A percentile compares a stretch with the other conserved stretches of the same genome.
These are phyloP conservation scores for Lampropteryx suffumata DNA, from an alignment of 2,888 invertebrate species.

Conservation along the genomic window DNA sequence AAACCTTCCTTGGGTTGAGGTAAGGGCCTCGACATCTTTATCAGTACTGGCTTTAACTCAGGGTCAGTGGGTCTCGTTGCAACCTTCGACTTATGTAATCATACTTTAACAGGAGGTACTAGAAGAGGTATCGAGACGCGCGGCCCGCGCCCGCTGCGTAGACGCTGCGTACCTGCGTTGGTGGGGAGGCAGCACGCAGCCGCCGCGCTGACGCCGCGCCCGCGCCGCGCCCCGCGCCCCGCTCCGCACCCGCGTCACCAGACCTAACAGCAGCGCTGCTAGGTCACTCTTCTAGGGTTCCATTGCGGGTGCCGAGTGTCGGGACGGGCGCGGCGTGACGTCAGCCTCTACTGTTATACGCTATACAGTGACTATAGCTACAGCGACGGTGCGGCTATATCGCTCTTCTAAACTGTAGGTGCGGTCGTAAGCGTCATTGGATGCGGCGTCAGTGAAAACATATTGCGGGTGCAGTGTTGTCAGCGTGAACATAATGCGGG, in stretches of 20 bases:
- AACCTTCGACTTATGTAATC: background rate
- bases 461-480: too few species aligned
- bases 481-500: too few species aligned
- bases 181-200: conserved; percentile 76
- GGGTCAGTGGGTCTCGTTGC: background rate
- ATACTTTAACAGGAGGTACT: conserved; percentile 89
- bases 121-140: conserved; percentile 94
- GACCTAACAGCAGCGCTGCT: conserved; percentile 17
- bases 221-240: conserved; percentile 36
- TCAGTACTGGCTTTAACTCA: too few species aligned
- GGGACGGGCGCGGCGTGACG: background rate
- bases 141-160: conserved; percentile 93
- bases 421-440: too few species aligned
- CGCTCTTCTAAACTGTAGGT: too few species aligned
- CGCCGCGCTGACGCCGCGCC: conserved; percentile 55
- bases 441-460: too few species aligned
- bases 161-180: conserved; percentile 94
- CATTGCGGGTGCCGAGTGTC: background rate
- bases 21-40: too few species aligned
- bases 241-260: conserved; percentile 42
- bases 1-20: too few species aligned
- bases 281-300: conserved; percentile 15
- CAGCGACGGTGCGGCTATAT: too few species aligned
- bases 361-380: too few species aligned
- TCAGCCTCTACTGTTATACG: too few species aligned